Percentiles rank a stretch among this genome's conserved stretches.
Conservation (phyloP, 2,888 invertebrate species). For the Idaea aversata region DNA sequence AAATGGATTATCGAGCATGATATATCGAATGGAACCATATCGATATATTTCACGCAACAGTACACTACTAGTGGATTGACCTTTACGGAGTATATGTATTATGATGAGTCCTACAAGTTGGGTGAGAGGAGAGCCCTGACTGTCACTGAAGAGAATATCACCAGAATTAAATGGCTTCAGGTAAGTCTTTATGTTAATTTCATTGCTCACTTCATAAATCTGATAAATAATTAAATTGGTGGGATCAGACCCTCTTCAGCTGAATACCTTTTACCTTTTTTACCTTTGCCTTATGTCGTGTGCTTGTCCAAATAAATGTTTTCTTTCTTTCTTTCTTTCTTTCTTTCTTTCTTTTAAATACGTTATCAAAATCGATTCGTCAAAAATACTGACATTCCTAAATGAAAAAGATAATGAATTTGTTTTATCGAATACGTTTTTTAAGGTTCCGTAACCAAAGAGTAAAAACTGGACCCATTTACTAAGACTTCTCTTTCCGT, state of each 20-base stretch:
- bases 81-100: slow-evolving; percentile 88
- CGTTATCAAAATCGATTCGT: not conserved
- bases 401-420: not conserved
- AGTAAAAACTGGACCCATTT: too few species aligned
- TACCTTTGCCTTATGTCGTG: too few species aligned
- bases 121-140: slow-evolving; percentile 84
- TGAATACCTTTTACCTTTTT: not conserved
- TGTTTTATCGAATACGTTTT: not conserved
- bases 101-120: slow-evolving; percentile 84
- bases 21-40: slow-evolving; percentile 87
- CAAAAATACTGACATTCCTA: not conserved
- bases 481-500: too few species aligned
- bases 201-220: not conserved
- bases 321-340: too few species aligned
- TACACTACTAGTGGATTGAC: slow-evolving; percentile 89
- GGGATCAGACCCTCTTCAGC: not conserved
- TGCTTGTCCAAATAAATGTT: too few species aligned
- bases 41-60: slow-evolving; percentile 93
- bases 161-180: slow-evolving; percentile 82
- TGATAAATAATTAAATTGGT: not conserved
- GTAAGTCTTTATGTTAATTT: slow-evolving; percentile 39
- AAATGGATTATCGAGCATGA: slow-evolving; percentile 92
- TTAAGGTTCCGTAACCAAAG: too few species aligned
- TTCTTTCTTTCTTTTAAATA: too few species aligned
- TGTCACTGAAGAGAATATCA: slow-evolving; percentile 87